phyloP scores from a whole-genome alignment of 2,888 invertebrate species.

The Schizotus pectinicornis region DNA sequence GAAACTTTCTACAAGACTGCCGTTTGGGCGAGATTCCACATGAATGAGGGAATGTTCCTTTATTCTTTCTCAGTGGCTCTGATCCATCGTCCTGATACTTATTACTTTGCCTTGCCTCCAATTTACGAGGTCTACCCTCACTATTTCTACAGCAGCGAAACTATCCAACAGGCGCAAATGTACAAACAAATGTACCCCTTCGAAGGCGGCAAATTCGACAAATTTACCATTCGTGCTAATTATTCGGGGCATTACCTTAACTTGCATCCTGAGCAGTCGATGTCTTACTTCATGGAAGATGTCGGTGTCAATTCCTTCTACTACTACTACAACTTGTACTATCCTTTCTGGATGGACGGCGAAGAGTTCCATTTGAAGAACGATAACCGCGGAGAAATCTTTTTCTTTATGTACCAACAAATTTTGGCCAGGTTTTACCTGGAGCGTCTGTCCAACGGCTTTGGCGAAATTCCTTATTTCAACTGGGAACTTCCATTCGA shows the following conservation, averaged over 20 bases:
- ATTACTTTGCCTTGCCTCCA: slow-evolving; percentile 71
- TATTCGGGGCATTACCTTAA: slow-evolving; percentile 65
- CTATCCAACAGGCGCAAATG: slow-evolving; percentile 70
- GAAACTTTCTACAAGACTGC: slow-evolving; percentile 73
- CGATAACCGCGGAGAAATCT: slow-evolving; percentile 69
- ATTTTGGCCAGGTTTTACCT: slow-evolving; percentile 74
- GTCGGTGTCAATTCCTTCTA: slow-evolving; percentile 70
- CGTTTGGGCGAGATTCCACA: slow-evolving; percentile 69
- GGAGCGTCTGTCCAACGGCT: slow-evolving; percentile 74
- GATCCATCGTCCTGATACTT: slow-evolving; percentile 68
- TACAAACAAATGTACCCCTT: slow-evolving; percentile 63
- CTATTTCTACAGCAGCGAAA: slow-evolving; percentile 71
- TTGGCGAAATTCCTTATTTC: slow-evolving; percentile 69
- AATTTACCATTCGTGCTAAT: slow-evolving; percentile 67
- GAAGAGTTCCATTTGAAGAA: slow-evolving; percentile 59
- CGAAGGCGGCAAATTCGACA: slow-evolving; percentile 35
- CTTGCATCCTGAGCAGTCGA: slow-evolving; percentile 62
- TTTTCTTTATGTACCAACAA: slow-evolving; percentile 71
- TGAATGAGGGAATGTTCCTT: slow-evolving; percentile 74
- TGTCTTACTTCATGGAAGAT: slow-evolving; percentile 78
- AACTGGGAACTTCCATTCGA: slow-evolving; percentile 62
- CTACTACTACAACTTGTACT: slow-evolving; percentile 66
- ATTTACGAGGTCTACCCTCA: slow-evolving; percentile 77
- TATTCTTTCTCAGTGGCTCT: slow-evolving; percentile 69
- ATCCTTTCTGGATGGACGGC: slow-evolving; percentile 69